Conservation (phyloP, 2,797 vertebrate species). For the Scarus forsteni region DNA sequence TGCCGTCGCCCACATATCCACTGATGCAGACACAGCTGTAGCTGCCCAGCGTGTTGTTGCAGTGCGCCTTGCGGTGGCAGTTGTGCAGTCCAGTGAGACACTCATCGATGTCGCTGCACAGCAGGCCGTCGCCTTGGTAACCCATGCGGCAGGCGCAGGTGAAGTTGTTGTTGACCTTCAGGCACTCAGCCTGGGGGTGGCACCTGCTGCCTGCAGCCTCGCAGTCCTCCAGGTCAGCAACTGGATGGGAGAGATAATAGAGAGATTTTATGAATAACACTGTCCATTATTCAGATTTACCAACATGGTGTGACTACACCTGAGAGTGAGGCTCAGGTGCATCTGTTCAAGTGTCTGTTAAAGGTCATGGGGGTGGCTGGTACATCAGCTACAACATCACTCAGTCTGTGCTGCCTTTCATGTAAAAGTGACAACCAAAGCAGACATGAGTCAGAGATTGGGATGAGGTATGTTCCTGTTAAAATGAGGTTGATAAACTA, state of each 20-base stretch:
- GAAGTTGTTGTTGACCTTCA: conserved; percentile 67
- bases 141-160: conserved; percentile 81
- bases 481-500: too few relatives aligned
- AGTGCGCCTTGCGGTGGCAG: conserved; percentile 79
- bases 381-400: too few relatives aligned
- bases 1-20: conserved; percentile 85
- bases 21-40: conserved; percentile 80
- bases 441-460: too few relatives aligned
- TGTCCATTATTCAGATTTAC: too few relatives aligned
- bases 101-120: conserved; percentile 85
- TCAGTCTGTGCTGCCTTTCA: too few relatives aligned
- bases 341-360: too few relatives aligned
- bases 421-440: too few relatives aligned
- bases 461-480: too few relatives aligned
- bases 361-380: too few relatives aligned
- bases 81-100: conserved; percentile 75
- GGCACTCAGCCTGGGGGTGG: conserved; percentile 79
- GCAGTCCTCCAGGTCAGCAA: conserved; percentile 72
- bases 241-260: conserved; percentile 45
- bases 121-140: conserved; percentile 79
- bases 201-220: conserved; percentile 74
- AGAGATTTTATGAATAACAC: neutral
- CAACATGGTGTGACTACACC: too few relatives aligned
- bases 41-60: conserved; percentile 83
- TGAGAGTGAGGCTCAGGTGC: too few relatives aligned